phyloP scores from a whole-genome alignment of 53 echinoderm and acorn worm genomes.

The Luidia sarsii region DNA sequence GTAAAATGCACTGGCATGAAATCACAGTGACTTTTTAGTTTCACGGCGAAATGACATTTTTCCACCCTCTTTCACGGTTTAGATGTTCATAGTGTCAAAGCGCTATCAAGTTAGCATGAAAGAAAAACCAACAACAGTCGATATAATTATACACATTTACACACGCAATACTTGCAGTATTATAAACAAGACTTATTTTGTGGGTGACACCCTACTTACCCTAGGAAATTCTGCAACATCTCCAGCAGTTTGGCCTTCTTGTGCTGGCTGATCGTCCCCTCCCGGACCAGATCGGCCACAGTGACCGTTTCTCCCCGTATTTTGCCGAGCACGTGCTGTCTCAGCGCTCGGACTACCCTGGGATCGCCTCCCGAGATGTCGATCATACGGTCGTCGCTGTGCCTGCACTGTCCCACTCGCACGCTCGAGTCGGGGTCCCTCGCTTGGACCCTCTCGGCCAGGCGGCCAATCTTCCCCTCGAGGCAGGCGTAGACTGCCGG shows the following conservation, averaged over 20 bases:
- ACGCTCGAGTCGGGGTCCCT: background rate
- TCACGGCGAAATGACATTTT: too few species aligned
- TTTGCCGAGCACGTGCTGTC: conserved; percentile 12
- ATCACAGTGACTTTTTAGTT: too few species aligned
- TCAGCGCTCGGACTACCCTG: too few species aligned
- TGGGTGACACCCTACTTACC: too few species aligned
- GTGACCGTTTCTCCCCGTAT: conserved; percentile 28
- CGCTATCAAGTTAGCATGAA: too few species aligned
- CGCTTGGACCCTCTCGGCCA: background rate
- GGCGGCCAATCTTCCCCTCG: background rate
- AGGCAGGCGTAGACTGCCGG: conserved; percentile 13
- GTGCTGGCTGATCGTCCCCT: conserved; percentile 12
- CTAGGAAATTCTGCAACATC: background rate
- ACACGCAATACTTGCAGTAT: too few species aligned
- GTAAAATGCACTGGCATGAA: too few species aligned
- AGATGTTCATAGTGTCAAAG: too few species aligned
- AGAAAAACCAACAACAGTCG: too few species aligned
- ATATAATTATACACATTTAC: too few species aligned
- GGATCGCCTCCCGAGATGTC: conserved; percentile 7
- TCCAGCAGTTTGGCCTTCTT: conserved; percentile 9
- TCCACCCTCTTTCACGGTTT: too few species aligned
- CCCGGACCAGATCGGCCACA: background rate
- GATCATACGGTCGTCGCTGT: conserved; percentile 31
- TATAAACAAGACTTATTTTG: too few species aligned
- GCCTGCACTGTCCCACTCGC: conserved; percentile 26